Evolutionary conservation across 2,113 vertebrate genomes (phyloP).

Genomic region (Stegastes partitus): DNA sequence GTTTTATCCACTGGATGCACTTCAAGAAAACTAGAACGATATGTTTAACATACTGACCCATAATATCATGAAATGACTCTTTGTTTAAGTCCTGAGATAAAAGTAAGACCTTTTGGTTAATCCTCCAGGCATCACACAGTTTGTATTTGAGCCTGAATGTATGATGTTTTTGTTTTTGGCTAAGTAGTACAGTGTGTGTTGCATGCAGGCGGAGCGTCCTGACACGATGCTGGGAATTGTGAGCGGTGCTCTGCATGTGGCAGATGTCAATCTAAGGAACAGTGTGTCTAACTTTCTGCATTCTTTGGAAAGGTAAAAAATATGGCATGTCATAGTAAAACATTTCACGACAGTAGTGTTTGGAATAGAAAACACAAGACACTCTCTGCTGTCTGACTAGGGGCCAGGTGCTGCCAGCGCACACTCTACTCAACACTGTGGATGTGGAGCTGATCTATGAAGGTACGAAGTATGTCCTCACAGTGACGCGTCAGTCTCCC

Average conservation of each 20-base stretch:
- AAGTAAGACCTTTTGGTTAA: background rate
- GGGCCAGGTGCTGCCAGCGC: constrained; percentile 96
- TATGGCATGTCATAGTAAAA: background rate
- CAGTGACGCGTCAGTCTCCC: constrained; percentile 97
- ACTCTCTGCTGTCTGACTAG: constrained; percentile 71
- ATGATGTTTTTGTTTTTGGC: background rate
- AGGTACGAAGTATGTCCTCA: constrained; percentile 94
- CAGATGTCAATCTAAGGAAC: constrained; percentile 94
- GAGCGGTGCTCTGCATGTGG: constrained; percentile 96
- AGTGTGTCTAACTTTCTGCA: constrained; percentile 98
- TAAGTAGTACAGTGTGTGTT: constrained; percentile 32
- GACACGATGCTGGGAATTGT: constrained; percentile 98
- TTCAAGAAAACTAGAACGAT: background rate
- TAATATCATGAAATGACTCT: background rate
- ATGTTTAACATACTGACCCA: constrained; percentile 2
- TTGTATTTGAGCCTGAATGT: background rate
- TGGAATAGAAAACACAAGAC: background rate
- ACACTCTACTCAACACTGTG: constrained; percentile 96
- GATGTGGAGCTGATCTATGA: constrained; percentile 98
- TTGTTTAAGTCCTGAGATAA: background rate
- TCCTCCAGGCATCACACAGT: background rate
- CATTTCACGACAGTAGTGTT: background rate
- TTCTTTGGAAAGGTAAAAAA: constrained; percentile 94
- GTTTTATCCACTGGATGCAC: background rate
- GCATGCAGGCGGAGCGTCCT: constrained; percentile 92